A percentile compares a stretch with the other conserved stretches of the same genome.
Evolutionary conservation across 2,888 invertebrate species (phyloP).

Genomic region (Acleris laterana): DNA sequence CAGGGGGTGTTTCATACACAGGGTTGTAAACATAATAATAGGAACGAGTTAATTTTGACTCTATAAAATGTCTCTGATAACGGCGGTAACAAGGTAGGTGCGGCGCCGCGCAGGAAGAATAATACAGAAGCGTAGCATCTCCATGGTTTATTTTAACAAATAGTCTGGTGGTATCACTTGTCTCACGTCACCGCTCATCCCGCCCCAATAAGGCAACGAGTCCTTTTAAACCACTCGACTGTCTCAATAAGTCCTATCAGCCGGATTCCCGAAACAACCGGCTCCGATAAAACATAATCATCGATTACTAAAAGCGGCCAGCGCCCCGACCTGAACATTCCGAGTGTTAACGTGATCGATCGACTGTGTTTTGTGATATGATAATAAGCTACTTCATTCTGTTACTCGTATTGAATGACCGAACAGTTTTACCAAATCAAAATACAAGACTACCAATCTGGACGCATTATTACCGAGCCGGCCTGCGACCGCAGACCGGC

Average conservation of each 20-base stretch:
- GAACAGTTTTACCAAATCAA: constrained; percentile 35
- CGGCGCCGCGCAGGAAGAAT: no score
- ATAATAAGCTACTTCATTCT: constrained; percentile 46
- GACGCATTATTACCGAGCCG: constrained; percentile 27
- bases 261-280: constrained; percentile 12
- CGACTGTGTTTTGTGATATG: constrained; percentile 37
- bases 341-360: constrained; percentile 38
- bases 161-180: no score
- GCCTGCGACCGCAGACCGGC: constrained; percentile 50
- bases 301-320: constrained; percentile 36
- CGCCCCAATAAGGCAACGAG: background rate
- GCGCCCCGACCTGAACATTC: constrained; percentile 30
- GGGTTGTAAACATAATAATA: no score
- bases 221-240: background rate
- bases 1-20: no score
- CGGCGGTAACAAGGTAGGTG: no score
- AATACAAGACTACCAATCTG: constrained; percentile 38
- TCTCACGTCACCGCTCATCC: no score
- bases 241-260: constrained; percentile 17
- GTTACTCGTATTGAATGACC: constrained; percentile 39
- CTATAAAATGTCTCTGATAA: no score
- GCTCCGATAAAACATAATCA: constrained; percentile 32
- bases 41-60: no score
- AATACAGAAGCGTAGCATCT: no score
- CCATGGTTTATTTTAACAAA: no score